Percentiles rank a stretch among this genome's conserved stretches.
These are phyloP conservation scores for Chaetophractus vellerosus DNA, from an alignment of 2,797 vertebrate species.

Conservation along the genomic window DNA sequence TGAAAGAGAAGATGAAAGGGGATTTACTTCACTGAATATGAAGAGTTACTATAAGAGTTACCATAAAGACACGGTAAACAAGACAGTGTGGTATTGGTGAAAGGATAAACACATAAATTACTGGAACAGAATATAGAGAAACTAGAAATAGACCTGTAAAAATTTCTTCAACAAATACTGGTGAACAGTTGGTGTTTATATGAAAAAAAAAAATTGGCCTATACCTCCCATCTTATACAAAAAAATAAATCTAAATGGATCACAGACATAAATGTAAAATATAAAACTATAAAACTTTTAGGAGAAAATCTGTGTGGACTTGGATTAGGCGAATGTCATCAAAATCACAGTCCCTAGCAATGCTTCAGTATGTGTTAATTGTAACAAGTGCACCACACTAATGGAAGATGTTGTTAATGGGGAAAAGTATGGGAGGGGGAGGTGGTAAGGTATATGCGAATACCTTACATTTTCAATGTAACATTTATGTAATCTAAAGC, in stretches of 20 bases:
- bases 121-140: not conserved
- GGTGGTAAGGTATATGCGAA: too few relatives aligned
- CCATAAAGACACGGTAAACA: not conserved
- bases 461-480: too few relatives aligned
- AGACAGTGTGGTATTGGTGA: not conserved
- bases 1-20: not conserved
- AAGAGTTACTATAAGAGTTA: not conserved
- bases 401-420: too few relatives aligned
- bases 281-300: not conserved
- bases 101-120: not conserved
- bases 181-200: not conserved
- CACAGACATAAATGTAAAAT: not conserved
- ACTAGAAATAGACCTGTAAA: not conserved
- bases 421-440: too few relatives aligned
- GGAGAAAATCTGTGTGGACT: not conserved
- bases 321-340: not conserved
- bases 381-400: too few relatives aligned
- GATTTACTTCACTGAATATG: not conserved
- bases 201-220: not conserved
- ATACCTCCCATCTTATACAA: not conserved
- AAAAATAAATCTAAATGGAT: constrained; percentile 13
- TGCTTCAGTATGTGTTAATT: too few relatives aligned
- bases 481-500: too few relatives aligned
- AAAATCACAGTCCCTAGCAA: not conserved
- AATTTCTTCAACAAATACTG: not conserved